Evolutionary conservation across 2,888 invertebrate species (phyloP), one percentile per base, ranked within the genome.

Genomic region (Nematopogon swammerdamellus): DNA sequence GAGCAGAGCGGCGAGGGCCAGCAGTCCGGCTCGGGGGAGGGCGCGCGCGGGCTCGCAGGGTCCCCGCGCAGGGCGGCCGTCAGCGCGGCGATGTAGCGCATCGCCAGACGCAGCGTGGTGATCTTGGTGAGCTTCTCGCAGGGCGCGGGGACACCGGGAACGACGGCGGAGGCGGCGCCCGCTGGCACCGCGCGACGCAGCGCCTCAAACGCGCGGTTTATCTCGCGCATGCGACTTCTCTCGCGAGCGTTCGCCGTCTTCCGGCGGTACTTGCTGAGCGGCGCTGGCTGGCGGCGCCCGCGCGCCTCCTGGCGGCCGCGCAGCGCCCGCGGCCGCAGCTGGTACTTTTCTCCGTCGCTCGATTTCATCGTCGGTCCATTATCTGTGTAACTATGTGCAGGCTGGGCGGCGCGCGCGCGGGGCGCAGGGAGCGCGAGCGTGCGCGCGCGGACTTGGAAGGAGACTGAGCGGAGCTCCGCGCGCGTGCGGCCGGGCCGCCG

Each of bases 161-260:
- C 71, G 52, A 81, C 80, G 14, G 82, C 81, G 5, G 82, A 80
- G 59, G 75, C 71, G 52, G 81, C 80, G 14, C 82, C 65, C 0
- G 77, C 76, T 6, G 95, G 95, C 11, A 95, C 88, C 19, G 88
- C 90, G 16, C 84, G 81, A 19, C 92, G 81, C 8, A 95, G 77
- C 1, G 87, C 83, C 64, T 94, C 94, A 69, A 95, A 95, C 1
- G 94, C 95, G 52, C 85, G 83, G 72, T 95, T 95, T 58, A 95
- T 94, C 66, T 94, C 94, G 47, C 90, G 81, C 94, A 95, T 95
- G 50, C 95, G 83, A 56, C 87, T 88, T 29, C 95, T 71, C 63
- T 95, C 95, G 25, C 95, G 73, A 0, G 93, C 92, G 73, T 95
- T 95, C 14, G 95, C 95, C 1, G 93, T 93, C 80, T 92, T 91